phyloP scores from a whole-genome alignment of 2,888 invertebrate species.

The Nemapogon koenigi region DNA sequence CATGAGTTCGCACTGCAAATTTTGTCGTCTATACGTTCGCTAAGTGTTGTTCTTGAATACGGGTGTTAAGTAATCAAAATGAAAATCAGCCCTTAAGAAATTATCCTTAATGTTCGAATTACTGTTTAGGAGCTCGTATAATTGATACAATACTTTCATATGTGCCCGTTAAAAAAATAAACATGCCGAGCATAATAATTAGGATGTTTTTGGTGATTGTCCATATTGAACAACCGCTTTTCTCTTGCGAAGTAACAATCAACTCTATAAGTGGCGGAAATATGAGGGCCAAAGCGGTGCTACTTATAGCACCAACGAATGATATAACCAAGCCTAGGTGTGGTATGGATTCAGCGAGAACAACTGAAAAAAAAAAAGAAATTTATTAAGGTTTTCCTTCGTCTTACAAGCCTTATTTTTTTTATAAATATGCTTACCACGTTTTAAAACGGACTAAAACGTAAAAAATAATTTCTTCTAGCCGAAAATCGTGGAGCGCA shows the following conservation, averaged over 20 bases:
- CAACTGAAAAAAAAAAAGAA: slow-evolving; percentile 64
- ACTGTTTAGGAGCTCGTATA: slow-evolving; percentile 42
- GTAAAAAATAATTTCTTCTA: not conserved
- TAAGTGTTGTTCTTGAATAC: too few relatives aligned
- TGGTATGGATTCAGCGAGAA: slow-evolving; percentile 85
- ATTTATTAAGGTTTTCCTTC: not conserved
- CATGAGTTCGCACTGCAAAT: too few relatives aligned
- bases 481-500: not conserved
- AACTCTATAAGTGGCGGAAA: slow-evolving; percentile 89
- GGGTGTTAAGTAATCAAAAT: too few relatives aligned
- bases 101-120: too few relatives aligned
- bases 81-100: not conserved
- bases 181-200: slow-evolving; percentile 71
- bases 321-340: slow-evolving; percentile 88
- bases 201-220: slow-evolving; percentile 64
- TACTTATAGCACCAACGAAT: slow-evolving; percentile 88
- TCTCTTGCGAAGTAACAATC: slow-evolving; percentile 69
- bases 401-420: too few relatives aligned
- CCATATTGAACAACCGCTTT: slow-evolving; percentile 46
- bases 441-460: not conserved
- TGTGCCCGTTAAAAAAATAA: slow-evolving; percentile 78
- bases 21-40: too few relatives aligned
- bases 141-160: slow-evolving; percentile 75
- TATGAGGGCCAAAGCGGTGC: slow-evolving; percentile 84
- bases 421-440: too few relatives aligned